A percentile compares a stretch with the other conserved stretches of the same genome.
Conservation (phyloP, 2,113 vertebrate species). For the Nestor notabilis region DNA sequence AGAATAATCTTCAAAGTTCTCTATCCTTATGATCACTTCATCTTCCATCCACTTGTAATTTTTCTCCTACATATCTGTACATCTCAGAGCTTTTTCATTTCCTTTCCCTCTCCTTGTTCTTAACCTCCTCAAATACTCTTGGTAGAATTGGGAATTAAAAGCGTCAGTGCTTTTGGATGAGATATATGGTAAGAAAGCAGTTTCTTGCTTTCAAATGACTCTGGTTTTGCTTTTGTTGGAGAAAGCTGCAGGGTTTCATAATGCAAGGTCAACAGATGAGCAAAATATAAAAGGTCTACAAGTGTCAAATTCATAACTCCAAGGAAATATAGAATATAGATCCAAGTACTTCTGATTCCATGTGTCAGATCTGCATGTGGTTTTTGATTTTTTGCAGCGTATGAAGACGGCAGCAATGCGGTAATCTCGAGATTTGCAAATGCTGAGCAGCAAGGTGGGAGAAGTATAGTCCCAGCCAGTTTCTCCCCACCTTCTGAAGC, state of each 20-base stretch:
- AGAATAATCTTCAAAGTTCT: neutral
- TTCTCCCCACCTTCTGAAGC: neutral
- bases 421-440: neutral
- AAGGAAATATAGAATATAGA: neutral
- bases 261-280: neutral
- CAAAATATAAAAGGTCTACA: neutral
- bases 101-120: neutral
- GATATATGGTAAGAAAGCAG: neutral
- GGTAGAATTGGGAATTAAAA: neutral
- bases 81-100: neutral
- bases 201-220: neutral
- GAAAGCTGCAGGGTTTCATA: neutral
- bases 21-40: neutral
- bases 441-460: neutral
- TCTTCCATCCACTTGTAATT: conserved; percentile 1
- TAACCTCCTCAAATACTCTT: neutral
- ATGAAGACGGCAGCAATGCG: neutral
- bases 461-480: neutral
- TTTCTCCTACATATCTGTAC: neutral
- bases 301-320: neutral
- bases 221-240: neutral
- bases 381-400: neutral
- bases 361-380: neutral
- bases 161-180: neutral
- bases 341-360: neutral